Base-by-base conservation (phyloP, 2,888 invertebrate genomes). In the Pristionchus exspectatus region DNA sequence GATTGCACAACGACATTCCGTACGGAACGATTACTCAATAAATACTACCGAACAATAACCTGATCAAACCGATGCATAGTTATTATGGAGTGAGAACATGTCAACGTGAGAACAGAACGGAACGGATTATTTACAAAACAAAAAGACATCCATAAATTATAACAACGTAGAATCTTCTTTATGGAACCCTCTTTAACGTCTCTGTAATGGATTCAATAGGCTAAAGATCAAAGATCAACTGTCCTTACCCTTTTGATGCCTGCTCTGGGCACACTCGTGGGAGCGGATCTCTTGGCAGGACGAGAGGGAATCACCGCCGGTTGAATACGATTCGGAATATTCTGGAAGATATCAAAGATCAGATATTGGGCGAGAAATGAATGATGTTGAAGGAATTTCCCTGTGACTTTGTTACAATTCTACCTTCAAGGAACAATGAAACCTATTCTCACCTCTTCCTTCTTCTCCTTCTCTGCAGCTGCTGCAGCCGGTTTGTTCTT, bases 271-370 rank as follows among this genome's bases (percentile, higher is more conserved):
- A 87, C 87, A 87, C 66, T 69, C 9, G 87, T 87, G 66, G 87
- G 87, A 10, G 87, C 87, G 16, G 87, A 54, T 87, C 87, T 87
- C 87, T 87, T 87, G 24, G 87, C 87, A 0, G 87, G 87, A 30
- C 87, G 66, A 66, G 87, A 87, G 16, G 87, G 87, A 87, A 87
- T 44, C 30, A 87, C 87, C 0, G 87, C 87, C 21, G 87, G 87
- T 69, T 87, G 87, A 27, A 87, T 87, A 18, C 87, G 87, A 69
- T 87, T 87, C n/a, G 87, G 87, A n/a, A 87, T 69, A 16, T 69
- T 69, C 87, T 87, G 69, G n/a, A 85, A 59, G 44, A 56, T 14
- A 50, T n/a, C 14, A 9, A 33, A 18, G 74, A 38, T 38, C 21
- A 74, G n/a, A 44, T 50, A 16, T 10, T 30, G 0, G 54, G 54